These are phyloP conservation scores for Spodoptera frugiperda DNA, from an alignment of 1,140 invertebrate species.

Conservation along the genomic window DNA sequence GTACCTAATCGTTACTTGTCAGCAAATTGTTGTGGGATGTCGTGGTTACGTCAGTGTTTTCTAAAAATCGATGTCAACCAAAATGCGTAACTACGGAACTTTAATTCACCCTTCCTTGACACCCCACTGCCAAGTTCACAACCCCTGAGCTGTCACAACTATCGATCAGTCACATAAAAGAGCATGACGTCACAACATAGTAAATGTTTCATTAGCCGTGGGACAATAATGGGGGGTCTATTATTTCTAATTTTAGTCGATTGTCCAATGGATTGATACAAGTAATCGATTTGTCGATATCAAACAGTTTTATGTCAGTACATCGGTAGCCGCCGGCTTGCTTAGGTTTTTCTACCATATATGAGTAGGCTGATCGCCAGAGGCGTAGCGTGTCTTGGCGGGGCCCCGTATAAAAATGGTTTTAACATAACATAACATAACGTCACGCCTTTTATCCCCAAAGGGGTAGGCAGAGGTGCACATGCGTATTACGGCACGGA, in stretches of 20 bases:
- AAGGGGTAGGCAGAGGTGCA: no score
- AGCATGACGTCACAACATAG: constrained; percentile 61
- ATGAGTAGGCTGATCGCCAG: neutral
- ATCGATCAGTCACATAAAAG: constrained; percentile 56
- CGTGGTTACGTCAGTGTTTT: neutral
- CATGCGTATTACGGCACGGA: no score
- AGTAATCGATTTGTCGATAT: constrained; percentile 49
- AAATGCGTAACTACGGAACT: neutral
- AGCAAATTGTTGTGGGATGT: neutral
- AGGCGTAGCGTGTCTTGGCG: no score
- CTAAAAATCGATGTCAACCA: constrained; percentile 17
- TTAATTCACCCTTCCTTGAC: constrained; percentile 2
- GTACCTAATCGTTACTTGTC: neutral
- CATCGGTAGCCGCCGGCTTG: constrained; percentile 25
- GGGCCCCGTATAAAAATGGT: no score
- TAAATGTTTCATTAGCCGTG: constrained; percentile 71
- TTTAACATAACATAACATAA: no score
- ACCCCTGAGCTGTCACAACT: constrained; percentile 51
- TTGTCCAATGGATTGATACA: constrained; percentile 52
- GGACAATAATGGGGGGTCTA: constrained; percentile 56
- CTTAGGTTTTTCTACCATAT: constrained; percentile 27
- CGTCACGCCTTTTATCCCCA: no score
- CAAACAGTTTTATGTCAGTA: constrained; percentile 19
- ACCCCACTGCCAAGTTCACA: constrained; percentile 51
- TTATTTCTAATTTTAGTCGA: constrained; percentile 71